Evolutionary conservation across 1,140 invertebrate species (phyloP), one percentile per base, ranked within the genome.

Genomic region (Drosophila albomicans): DNA sequence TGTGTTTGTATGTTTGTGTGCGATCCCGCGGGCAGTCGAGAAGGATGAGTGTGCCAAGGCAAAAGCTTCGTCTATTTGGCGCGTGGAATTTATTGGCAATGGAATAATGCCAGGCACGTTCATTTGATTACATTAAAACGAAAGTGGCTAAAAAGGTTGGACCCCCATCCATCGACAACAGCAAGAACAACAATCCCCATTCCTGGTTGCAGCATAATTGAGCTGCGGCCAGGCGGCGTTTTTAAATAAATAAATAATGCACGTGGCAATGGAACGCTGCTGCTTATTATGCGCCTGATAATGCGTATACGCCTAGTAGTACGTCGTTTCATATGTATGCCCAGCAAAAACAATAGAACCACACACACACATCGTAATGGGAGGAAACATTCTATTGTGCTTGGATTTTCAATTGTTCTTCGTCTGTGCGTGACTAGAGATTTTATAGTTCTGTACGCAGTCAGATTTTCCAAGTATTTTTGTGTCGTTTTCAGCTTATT

Each of bases 221-320:
- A 63, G 64, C 78, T 65, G 66, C 56, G 74, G 66, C 77, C 66
- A 71, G 74, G 78, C 52, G 68, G 81, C 62, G 70, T 81, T 89
- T 89, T 90, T 89, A 85, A 89, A 89, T 89, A 89, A 89, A 89
- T 89, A 89, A 85, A 85, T 89, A 89, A 89, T 89, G 77, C 79
- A 81, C 74, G 85, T 75, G 43, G 64, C 54, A 30, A 41, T 57
- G 70, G 76, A 51, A 69, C 13, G n/a, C 25, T 15, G 52, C 66
- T 75, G 52, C 66, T 75, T 75, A 75, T 75, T 75, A 75, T 75
- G 52, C 72, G 66, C 43, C 58, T 58, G 58, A 70, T 75, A 75
- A 75, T 70, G 66, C 72, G 66, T 75, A 75, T 75, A 75, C 72
- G 65, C 67, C 49, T 48, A 48, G 15, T 57, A 25, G 20, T 25